Conservation (phyloP, 2,797 vertebrate species). For the Enteromius thamalakanensis region DNA sequence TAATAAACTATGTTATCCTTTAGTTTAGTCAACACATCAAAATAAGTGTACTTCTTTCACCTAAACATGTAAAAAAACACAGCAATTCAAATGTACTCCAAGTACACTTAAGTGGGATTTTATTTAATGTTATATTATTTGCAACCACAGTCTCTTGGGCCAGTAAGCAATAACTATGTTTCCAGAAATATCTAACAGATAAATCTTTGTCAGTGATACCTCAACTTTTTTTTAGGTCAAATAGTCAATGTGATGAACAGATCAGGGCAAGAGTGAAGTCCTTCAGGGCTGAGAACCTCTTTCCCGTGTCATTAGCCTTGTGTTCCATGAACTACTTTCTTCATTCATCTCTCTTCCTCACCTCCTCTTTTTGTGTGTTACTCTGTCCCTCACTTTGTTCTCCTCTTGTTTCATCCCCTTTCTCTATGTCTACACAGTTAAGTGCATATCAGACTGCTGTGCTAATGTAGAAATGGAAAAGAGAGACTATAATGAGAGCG, state of each 20-base stretch:
- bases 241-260: constrained; percentile 40
- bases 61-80: too few relatives aligned
- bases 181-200: not conserved
- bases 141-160: not conserved
- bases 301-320: constrained; percentile 16
- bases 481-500: constrained; percentile 74
- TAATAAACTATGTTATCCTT: not conserved
- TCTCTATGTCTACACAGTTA: constrained; percentile 69
- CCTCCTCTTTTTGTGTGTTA: constrained; percentile 31
- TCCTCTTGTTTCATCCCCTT: constrained; percentile 55
- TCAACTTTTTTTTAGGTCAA: constrained; percentile 30
- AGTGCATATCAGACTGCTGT: constrained; percentile 80
- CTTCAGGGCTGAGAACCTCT: constrained; percentile 5
- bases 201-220: not conserved
- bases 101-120: not conserved
- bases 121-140: not conserved
- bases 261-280: constrained; percentile 2
- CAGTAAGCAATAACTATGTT: not conserved
- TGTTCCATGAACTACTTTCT: not conserved
- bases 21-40: not conserved
- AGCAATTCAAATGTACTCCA: not conserved
- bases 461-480: constrained; percentile 75
- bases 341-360: constrained; percentile 42
- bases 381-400: constrained; percentile 49
- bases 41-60: not conserved